These are phyloP conservation scores for Catostomus latipinnis DNA, from an alignment of 2,797 vertebrate genomes.

Conservation along the genomic window DNA sequence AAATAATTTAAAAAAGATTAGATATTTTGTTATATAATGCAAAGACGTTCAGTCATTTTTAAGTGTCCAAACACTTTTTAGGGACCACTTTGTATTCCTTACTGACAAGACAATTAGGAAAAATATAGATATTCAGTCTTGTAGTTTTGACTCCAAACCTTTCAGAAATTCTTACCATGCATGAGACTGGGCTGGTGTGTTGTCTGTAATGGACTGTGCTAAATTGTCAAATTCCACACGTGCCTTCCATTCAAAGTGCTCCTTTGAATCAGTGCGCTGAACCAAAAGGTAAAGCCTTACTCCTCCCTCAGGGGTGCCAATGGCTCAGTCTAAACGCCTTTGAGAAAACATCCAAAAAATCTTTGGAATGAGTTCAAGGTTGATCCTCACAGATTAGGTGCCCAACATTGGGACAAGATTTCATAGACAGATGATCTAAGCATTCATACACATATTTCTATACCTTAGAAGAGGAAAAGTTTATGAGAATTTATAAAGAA, in stretches of 20 bases:
- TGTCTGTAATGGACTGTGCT: conserved; percentile 61
- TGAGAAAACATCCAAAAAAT: conserved; percentile 33
- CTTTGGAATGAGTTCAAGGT: conserved; percentile 34
- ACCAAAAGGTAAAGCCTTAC: conserved; percentile 5
- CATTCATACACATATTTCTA: neutral
- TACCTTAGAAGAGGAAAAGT: neutral
- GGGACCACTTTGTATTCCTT: no score
- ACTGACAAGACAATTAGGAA: neutral
- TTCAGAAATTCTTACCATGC: neutral
- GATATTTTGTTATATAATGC: no score
- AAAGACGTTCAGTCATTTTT: neutral
- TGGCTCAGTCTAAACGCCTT: conserved; percentile 15
- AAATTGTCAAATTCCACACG: conserved; percentile 68
- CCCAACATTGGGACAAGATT: neutral
- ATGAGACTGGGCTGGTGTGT: neutral
- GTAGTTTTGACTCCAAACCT: neutral
- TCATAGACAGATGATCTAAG: neutral
- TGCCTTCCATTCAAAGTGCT: conserved; percentile 58
- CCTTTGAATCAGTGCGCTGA: conserved; percentile 63
- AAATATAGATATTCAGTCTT: neutral
- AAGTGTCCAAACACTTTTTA: neutral
- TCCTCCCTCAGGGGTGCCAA: neutral
- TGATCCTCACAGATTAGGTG: conserved; percentile 9
- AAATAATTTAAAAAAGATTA: no score
- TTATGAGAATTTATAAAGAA: no score